These are phyloP conservation scores for Cinclus mexicanus DNA, from an alignment of 2,113 vertebrate species.

Conservation along the genomic window DNA sequence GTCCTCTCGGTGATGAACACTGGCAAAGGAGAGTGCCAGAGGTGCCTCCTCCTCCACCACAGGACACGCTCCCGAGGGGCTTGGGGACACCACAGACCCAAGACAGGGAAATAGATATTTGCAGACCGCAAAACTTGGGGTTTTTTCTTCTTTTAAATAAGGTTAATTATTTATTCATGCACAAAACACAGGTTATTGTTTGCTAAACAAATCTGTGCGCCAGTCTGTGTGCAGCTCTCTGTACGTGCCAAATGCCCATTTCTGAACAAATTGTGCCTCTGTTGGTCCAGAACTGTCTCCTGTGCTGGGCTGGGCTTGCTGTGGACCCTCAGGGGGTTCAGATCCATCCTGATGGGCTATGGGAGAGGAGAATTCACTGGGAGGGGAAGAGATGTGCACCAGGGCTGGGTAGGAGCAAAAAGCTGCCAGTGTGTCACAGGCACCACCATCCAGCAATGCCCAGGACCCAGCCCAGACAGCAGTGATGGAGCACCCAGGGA, in stretches of 20 bases:
- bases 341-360: rapidly evolving
- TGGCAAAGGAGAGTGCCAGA: not conserved
- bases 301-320: not conserved
- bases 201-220: constrained; percentile 62
- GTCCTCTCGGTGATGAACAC: rapidly evolving
- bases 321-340: not conserved
- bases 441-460: no score
- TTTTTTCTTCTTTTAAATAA: constrained; percentile 12
- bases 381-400: not conserved
- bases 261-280: not conserved
- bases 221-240: constrained; percentile 4
- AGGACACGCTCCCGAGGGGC: rapidly evolving
- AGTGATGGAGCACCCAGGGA: rapidly evolving
- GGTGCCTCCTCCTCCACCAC: not conserved
- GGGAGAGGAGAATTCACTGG: not conserved
- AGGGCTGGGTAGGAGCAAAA: not conserved
- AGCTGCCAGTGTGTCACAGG: rapidly evolving
- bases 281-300: not conserved
- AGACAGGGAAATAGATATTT: not conserved
- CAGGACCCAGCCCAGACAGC: not conserved
- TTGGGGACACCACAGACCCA: rapidly evolving
- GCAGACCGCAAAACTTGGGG: not conserved
- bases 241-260: not conserved
- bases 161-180: constrained; percentile 41
- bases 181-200: constrained; percentile 63